Percentiles rank a stretch among this genome's conserved stretches.
Evolutionary conservation across 1,140 invertebrate species (phyloP).

Genomic region (Asobara japonica): DNA sequence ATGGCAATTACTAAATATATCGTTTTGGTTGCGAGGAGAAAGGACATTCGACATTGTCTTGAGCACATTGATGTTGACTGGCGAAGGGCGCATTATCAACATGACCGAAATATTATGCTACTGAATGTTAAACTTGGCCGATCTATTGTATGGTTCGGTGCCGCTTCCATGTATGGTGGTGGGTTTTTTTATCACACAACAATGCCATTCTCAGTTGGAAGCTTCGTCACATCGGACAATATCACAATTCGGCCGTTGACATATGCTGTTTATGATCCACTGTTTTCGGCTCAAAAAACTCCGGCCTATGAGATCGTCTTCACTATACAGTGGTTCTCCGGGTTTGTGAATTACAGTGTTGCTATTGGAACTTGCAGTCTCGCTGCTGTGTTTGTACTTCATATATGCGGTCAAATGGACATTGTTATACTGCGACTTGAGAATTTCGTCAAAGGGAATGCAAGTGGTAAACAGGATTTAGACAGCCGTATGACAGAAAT

Average conservation of each 20-base stretch:
- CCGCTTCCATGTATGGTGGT: slow-evolving; percentile 50
- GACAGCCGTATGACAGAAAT: slow-evolving; percentile 45
- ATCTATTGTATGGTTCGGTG: slow-evolving; percentile 39
- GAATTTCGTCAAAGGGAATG: slow-evolving; percentile 32
- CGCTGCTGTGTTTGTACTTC: slow-evolving; percentile 40
- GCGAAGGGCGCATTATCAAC: slow-evolving; percentile 12
- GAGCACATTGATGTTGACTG: slow-evolving; percentile 39
- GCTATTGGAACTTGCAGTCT: slow-evolving; percentile 38
- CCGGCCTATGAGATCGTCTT: slow-evolving; percentile 44
- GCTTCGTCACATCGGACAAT: slow-evolving; percentile 39
- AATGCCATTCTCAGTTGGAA: slow-evolving; percentile 48
- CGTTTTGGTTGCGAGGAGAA: slow-evolving; percentile 25
- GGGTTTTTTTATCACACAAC: slow-evolving; percentile 54
- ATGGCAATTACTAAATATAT: slow-evolving; percentile 43
- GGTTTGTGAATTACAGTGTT: slow-evolving; percentile 41
- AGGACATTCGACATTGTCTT: slow-evolving; percentile 29
- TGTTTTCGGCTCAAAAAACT: slow-evolving; percentile 36
- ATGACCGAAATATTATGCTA: slow-evolving; percentile 37
- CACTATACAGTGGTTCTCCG: slow-evolving; percentile 37
- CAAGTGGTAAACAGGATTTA: slow-evolving; percentile 7
- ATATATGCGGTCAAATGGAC: slow-evolving; percentile 43
- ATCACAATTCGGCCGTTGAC: slow-evolving; percentile 36
- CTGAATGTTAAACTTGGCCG: slow-evolving; percentile 36
- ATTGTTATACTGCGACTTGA: slow-evolving; percentile 35
- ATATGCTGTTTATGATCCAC: slow-evolving; percentile 36